Evolutionary conservation across 1,140 invertebrate genomes (phyloP).

Genomic region (Drosophila orena): DNA sequence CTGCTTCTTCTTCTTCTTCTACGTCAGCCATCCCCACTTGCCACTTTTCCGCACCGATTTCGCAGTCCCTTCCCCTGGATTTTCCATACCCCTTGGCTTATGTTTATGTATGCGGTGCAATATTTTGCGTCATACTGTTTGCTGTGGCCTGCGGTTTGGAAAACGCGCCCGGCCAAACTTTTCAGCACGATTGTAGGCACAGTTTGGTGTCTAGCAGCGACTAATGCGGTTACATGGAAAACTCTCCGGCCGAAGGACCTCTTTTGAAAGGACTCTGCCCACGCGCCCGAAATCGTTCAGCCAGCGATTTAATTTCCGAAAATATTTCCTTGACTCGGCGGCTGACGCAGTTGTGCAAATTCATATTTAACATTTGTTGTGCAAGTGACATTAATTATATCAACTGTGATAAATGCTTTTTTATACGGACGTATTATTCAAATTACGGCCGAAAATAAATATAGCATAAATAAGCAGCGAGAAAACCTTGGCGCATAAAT

Average conservation of each 20-base stretch:
- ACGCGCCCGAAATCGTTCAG: conserved; percentile 5
- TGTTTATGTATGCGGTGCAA: conserved; percentile 79
- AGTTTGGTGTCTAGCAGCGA: conserved; percentile 58
- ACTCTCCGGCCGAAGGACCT: conserved; percentile 13
- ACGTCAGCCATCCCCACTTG: conserved; percentile 12
- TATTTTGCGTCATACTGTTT: conserved; percentile 77
- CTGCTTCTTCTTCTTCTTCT: conserved; percentile 18
- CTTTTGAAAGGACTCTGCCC: conserved; percentile 7
- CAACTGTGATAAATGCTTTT: conserved; percentile 73
- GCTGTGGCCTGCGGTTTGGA: conserved; percentile 53
- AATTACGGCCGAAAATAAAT: conserved; percentile 45
- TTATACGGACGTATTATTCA: conserved; percentile 68
- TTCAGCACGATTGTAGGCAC: conserved; percentile 62
- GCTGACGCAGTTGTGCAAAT: conserved; percentile 37
- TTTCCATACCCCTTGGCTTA: conserved; percentile 20
- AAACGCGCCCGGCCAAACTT: conserved; percentile 45
- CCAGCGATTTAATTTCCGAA: conserved; percentile 53
- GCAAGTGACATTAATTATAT: conserved; percentile 73
- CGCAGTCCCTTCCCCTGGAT: no score
- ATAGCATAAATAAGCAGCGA: conserved; percentile 53
- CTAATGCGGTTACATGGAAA: conserved; percentile 64
- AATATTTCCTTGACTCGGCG: conserved; percentile 30
- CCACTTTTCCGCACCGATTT: conserved; percentile 3
- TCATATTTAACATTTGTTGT: conserved; percentile 40
- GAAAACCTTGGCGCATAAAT: conserved; percentile 53